Base-by-base conservation (phyloP, 92 coral and sea anemone genomes). In the Palythoa caribaeorum region DNA sequence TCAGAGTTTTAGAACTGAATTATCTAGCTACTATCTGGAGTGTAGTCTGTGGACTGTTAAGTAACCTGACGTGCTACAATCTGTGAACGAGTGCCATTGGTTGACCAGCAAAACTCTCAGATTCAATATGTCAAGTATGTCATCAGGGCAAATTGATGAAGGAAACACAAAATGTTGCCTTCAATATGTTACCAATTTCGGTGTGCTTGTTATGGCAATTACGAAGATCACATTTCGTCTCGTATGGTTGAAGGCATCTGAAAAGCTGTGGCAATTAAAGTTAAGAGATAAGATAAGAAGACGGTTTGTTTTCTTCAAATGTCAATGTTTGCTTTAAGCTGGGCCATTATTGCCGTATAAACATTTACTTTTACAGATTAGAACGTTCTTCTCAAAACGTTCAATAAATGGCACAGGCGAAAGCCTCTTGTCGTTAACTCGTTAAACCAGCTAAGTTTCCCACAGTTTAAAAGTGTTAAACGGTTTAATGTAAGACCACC, bases 271-370 rank as follows among this genome's bases (percentile, higher is more conserved):
- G 94, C 93, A 92, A 92, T 96, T 95, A 92, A 88, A 94, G 94
- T 71, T 88, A 84, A 55, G 90, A 94, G 99, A 97, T 97, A 97
- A 97, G 99, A 97, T 97, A 95, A 97, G 96, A 76, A 74, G 12
- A 70, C 6, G 83, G 9, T 88, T 90, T 91, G 94, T 91, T 91
- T 89, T 81, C 90, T 94, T 78, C 85, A 80, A 71, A 57, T 80
- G 95, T 87, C 93, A 88, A 77, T 87, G 91, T 93, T 90, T 88
- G 78, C 76, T 60, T 78, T 65, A 71, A 73, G 48, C 71, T 83
- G 65, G 44, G 28, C 17, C 21, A 79, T 73, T 78, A 78, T 48
- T 80, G 87, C 81, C 54, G 86, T 77, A 87, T 84, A 87, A 89
- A 90, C 90, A 89, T 91, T 83, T 91, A 87, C 79, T 52, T 68